Evolutionary conservation across 2,113 vertebrate species (phyloP).

Genomic region (Atractosteus spatula): DNA sequence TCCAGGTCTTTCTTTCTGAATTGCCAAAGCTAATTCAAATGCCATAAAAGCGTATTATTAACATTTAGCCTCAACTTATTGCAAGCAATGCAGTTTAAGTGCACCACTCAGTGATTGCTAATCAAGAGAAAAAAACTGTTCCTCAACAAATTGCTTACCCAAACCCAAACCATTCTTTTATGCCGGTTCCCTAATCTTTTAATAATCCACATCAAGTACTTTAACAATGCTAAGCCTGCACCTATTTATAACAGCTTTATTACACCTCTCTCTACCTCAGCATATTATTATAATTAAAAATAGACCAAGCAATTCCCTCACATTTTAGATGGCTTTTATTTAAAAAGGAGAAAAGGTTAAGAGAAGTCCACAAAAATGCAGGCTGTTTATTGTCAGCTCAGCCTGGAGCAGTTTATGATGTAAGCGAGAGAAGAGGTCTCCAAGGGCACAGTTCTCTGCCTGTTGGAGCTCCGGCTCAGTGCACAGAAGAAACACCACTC

Average conservation of each 20-base stretch:
- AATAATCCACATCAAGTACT: constrained; percentile 2
- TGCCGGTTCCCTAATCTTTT: not conserved
- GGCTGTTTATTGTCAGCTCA: constrained; percentile 61
- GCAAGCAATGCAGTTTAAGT: not conserved
- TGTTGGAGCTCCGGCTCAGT: constrained; percentile 28
- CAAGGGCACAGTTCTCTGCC: constrained; percentile 47
- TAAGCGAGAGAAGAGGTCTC: constrained; percentile 61
- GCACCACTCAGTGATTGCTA: not conserved
- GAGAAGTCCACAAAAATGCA: constrained; percentile 59
- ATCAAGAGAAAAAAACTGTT: no score
- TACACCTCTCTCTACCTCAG: constrained; percentile 32
- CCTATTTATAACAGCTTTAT: not conserved
- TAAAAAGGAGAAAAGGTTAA: constrained; percentile 46
- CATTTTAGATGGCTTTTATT: no score
- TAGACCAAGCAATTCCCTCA: no score
- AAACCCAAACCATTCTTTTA: not conserved
- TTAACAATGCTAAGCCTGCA: not conserved
- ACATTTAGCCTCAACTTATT: not conserved
- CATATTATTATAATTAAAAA: not conserved
- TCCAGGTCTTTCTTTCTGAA: not conserved
- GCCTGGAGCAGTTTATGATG: constrained; percentile 71
- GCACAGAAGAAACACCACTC: constrained; percentile 58
- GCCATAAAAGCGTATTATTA: not conserved
- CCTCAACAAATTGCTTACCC: not conserved
- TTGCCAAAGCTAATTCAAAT: not conserved